phyloP scores from a whole-genome alignment of 2,888 invertebrate species.

The Pegoplata infirma region DNA sequence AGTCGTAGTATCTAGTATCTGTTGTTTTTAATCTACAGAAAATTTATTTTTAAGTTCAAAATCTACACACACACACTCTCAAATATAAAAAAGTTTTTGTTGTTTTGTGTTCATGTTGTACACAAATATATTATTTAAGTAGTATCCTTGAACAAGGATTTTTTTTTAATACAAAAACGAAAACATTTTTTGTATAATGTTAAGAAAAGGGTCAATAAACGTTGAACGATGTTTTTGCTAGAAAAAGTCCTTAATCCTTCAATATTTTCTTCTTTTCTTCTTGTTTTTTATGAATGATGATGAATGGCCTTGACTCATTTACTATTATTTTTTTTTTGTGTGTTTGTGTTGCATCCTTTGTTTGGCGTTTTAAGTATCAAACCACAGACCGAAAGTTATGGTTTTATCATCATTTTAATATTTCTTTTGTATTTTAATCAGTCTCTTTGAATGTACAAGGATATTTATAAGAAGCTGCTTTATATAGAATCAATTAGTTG shows the following conservation, averaged over 20 bases:
- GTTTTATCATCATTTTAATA: conserved; percentile 28
- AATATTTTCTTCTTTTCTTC: not conserved
- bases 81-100: not conserved
- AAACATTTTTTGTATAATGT: not conserved
- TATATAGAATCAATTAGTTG: not conserved
- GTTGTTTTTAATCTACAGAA: not conserved
- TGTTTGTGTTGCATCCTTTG: not conserved
- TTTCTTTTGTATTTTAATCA: conserved; percentile 46
- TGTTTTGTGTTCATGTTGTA: not conserved
- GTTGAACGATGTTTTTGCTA: conserved; percentile 43
- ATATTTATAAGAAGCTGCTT: conserved; percentile 6
- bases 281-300: not conserved
- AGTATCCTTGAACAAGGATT: conserved; percentile 45
- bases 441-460: conserved; percentile 44
- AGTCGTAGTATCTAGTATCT: not conserved
- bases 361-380: not conserved
- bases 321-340: conserved; percentile 8
- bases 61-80: no score
- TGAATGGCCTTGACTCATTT: conserved; percentile 55
- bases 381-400: conserved; percentile 13
- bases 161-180: not conserved
- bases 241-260: not conserved
- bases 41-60: not conserved
- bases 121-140: not conserved
- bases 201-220: conserved; percentile 62